Evolutionary conservation across 1,140 invertebrate species (phyloP), one percentile per base, ranked within the genome.

Genomic region (Solenopsis fugax): DNA sequence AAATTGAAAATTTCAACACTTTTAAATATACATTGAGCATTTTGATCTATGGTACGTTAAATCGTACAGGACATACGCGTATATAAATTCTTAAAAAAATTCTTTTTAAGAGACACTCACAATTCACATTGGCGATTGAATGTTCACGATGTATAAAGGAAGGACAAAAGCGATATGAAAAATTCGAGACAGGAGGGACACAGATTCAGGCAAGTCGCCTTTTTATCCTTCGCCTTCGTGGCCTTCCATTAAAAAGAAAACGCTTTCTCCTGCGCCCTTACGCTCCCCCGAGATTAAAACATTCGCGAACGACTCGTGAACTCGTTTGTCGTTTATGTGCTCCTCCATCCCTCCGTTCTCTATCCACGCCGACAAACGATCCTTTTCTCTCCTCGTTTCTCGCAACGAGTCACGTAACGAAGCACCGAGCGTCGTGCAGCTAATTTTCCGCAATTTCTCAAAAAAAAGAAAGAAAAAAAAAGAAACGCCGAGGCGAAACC

Each of bases 391-490:
- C 37, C 81, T 86, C 81, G 48, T 81, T 89, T 87, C 81, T 82
- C 87, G 65, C 62, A 78, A 88, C 88, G 88, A 93, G 92, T 87
- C 86, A 80, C 92, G 92, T 94, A 94, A 94, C 92, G 93, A 94
- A 93, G 93, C 92, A 91, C 90, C 54, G 82, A 89, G 93, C 88
- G 90, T 93, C 91, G 87, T 90, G 72, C 88, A 88, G 92, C 93
- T 94, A 95, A 95, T 95, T 94, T 94, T 93, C 91, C 78, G 90
- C 93, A 93, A 94, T 95, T 95, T 94, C 86, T 94, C 92, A 94
- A 93, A 93, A 93, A 87, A 60, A 18, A 21, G 50, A 56, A 29
- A 12, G 60, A n/a, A n/a, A 29, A 69, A 16, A n/a, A 16, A 48
- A 18, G 62, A 37, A 56, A 56, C 54, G 50, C 64, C 69, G 52